A percentile compares a stretch with the other conserved stretches of the same genome.
Evolutionary conservation across 1,140 invertebrate genomes (phyloP).

Genomic region (Zaprionus capensis): DNA sequence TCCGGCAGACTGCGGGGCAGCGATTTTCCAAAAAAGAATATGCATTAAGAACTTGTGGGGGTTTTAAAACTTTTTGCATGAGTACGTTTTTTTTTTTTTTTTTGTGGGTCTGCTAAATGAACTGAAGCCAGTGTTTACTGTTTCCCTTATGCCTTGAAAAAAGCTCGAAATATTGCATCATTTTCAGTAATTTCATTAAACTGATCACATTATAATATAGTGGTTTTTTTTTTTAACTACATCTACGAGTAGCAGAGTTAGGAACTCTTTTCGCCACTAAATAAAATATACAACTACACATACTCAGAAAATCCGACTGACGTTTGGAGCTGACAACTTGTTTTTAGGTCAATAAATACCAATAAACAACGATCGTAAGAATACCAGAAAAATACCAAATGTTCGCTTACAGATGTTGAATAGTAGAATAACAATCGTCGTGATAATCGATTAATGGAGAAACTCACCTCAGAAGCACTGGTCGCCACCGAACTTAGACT

Average conservation of each 20-base stretch:
- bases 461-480: constrained; percentile 90
- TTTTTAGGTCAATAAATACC: not conserved
- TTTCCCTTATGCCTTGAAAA: no score
- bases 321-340: constrained; percentile 14
- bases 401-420: constrained; percentile 22
- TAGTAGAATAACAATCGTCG: not conserved
- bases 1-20: not conserved
- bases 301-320: not conserved
- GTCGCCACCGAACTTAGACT: constrained; percentile 90
- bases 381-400: constrained; percentile 29
- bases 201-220: not conserved
- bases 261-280: constrained; percentile 8
- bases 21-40: not conserved
- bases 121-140: no score
- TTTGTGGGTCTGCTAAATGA: no score
- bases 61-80: not conserved
- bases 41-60: not conserved
- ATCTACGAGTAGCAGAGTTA: not conserved
- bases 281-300: constrained; percentile 22
- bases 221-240: not conserved
- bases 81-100: no score
- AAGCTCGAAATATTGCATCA: not conserved
- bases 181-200: not conserved
- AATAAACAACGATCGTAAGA: not conserved
- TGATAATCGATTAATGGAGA: constrained; percentile 7